Base-by-base conservation (phyloP, 2,113 vertebrate species). In the Elanus axillaris region DNA sequence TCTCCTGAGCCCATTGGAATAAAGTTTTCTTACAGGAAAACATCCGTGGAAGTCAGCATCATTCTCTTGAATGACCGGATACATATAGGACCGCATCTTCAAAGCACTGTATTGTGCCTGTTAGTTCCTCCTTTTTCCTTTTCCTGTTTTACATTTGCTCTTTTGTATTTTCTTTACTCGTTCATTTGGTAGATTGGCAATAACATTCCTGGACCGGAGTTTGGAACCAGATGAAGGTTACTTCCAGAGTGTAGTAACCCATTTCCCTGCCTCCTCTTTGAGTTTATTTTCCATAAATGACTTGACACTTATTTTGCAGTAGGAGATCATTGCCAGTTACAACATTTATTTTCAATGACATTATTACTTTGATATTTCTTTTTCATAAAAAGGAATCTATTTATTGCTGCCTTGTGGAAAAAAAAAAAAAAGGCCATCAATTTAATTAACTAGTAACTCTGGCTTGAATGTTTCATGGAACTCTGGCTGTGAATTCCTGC, bases 391-490 rank as follows among this genome's bases (percentile, higher is more conserved):
- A 74, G 60, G 42, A 26, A 60, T 47, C 78, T 92, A 55, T 88
- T 91, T 81, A 82, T 86, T 90, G 86, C 80, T 60, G 67, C 55
- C 23, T 71, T 32, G n/a, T 36, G 60, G 40, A 10, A 10, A 60
- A 69, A n/a, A 86, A 94, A 80, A 91, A 72, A 86, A 94, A 80
- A 91, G 69, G 42, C 10, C 71, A 78, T 43, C 23, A 3, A 93
- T 88, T 96, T 92, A 86, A 87, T 96, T 66, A 92, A 82, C 48
- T 72, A 74, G 64, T 93, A 91, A 68, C 15, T n/a, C 43, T 66
- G 15, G 7, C 32, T 92, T 93, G 93, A 93, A 85, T 43, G 68
- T 60, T 86, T 92, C 63, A 45, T 47, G 48, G 60, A 27, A 36
- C 76, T 53, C 84, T 79, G 90, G 29, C 78, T 87, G 38, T 25